Conservation (phyloP, 1,140 invertebrate genomes). For the Achroia grisella region DNA sequence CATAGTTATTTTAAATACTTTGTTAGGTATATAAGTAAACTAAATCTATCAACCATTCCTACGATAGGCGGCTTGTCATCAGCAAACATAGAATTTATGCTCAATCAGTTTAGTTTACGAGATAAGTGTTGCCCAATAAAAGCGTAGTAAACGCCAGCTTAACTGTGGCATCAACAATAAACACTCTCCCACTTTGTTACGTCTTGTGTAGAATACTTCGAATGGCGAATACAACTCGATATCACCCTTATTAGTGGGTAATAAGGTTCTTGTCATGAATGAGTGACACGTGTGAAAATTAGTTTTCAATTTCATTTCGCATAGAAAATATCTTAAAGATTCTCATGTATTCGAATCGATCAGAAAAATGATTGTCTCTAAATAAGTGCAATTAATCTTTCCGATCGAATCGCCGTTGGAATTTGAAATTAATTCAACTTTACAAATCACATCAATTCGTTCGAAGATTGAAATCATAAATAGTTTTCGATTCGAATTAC, state of each 20-base stretch:
- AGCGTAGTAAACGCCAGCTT: conserved; percentile 16
- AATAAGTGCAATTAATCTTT: neutral
- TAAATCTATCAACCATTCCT: too few relatives aligned
- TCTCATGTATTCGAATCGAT: too few relatives aligned
- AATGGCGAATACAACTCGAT: too few relatives aligned
- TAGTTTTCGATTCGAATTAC: neutral
- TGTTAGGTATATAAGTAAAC: too few relatives aligned
- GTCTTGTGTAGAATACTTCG: neutral
- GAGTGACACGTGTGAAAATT: too few relatives aligned
- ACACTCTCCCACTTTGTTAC: conserved; percentile 17
- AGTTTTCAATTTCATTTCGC: too few relatives aligned
- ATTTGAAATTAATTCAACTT: neutral
- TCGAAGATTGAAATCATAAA: conserved; percentile 3
- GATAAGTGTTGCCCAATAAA: conserved; percentile 17
- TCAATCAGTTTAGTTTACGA: conserved; percentile 14
- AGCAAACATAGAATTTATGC: neutral
- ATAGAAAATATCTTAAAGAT: too few relatives aligned
- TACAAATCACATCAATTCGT: neutral
- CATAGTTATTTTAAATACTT: too few relatives aligned
- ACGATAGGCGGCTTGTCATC: too few relatives aligned
- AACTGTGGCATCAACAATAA: conserved; percentile 16
- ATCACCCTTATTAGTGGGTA: too few relatives aligned
- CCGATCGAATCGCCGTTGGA: neutral
- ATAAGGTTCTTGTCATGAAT: too few relatives aligned
- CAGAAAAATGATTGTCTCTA: too few relatives aligned